These are phyloP conservation scores for Heliconius cydno DNA, from an alignment of 2,888 invertebrate species.

Conservation along the genomic window DNA sequence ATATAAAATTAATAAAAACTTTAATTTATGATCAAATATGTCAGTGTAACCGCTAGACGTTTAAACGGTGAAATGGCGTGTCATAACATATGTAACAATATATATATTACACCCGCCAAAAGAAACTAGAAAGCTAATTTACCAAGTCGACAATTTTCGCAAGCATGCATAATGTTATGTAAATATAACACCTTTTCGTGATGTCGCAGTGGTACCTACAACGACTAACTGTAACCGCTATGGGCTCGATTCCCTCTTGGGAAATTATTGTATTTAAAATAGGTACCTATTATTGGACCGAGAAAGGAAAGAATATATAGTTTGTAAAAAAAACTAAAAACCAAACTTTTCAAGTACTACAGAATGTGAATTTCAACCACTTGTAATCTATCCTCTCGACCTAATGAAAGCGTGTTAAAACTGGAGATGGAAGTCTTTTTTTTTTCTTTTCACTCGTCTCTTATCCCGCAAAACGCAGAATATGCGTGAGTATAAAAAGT, in stretches of 20 bases:
- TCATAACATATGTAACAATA: constrained; percentile 40
- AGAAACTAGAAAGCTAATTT: constrained; percentile 51
- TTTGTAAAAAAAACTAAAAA: too few relatives aligned
- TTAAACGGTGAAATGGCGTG: constrained; percentile 44
- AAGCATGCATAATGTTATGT: constrained; percentile 19
- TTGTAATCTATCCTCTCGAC: too few relatives aligned
- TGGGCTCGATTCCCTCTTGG: not conserved
- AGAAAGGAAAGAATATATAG: too few relatives aligned
- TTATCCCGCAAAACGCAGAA: too few relatives aligned
- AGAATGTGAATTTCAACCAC: too few relatives aligned
- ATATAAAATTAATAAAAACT: not conserved
- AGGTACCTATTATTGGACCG: not conserved
- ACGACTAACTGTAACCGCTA: not conserved
- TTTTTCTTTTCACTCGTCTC: too few relatives aligned
- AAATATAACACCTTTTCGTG: not conserved
- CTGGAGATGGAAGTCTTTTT: too few relatives aligned
- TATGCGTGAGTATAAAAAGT: too few relatives aligned
- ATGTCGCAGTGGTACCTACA: not conserved
- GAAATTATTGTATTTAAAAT: not conserved
- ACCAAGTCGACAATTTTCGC: constrained; percentile 38
- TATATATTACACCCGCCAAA: constrained; percentile 52
- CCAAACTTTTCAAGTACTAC: too few relatives aligned
- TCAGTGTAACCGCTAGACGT: constrained; percentile 22
- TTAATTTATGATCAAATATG: not conserved
- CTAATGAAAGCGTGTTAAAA: too few relatives aligned